Base-by-base conservation (phyloP, 2,113 vertebrate genomes). In the Paedocypris sp. region DNA sequence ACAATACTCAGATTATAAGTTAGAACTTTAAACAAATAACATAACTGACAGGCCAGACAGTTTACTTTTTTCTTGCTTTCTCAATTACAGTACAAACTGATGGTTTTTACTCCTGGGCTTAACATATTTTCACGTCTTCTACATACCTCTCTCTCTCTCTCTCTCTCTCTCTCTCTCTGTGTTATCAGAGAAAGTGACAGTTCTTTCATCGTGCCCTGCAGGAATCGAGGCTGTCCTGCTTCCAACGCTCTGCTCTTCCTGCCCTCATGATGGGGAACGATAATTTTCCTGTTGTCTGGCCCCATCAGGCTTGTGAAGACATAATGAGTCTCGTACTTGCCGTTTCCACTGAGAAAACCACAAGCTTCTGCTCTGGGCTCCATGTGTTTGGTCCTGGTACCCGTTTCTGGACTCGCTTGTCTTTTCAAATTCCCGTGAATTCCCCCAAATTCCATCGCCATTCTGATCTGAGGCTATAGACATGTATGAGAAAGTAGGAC, bases 231-330 rank as follows among this genome's bases (percentile, higher is more conserved):
- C 58, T 35, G 46, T 22, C 18, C 43, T 42, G 54, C 48, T 64
- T 51, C 23, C 38, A 20, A 18, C 29, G 10, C 28, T 41, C 38
- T 20, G 49, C 49, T 56, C 60, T 29, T 38, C 35, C n/a, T 54
- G 42, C 29, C 42, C 33, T 53, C 63, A 42, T 77, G 78, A 74
- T 67, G 66, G 49, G 77, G 69, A 68, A 70, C 72, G 32, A 10
- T 80, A 65, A 78, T 78, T 77, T 75, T 60, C 53, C 68, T 66
- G 67, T 70, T 63, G 42, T 69, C 73, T 72, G 69, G 66, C 65
- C 67, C 69, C 71, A 70, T 76, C 50, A 59, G 29, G 47, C 26
- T 60, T 29, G 35, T 73, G 62, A 73, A 67, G 77, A 69, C 71
- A 75, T 81, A 72, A 79, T 85, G 72, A 80, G 23, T 46, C 52